phyloP scores from a whole-genome alignment of 2,113 vertebrate genomes.

The Fulmarus glacialis region DNA sequence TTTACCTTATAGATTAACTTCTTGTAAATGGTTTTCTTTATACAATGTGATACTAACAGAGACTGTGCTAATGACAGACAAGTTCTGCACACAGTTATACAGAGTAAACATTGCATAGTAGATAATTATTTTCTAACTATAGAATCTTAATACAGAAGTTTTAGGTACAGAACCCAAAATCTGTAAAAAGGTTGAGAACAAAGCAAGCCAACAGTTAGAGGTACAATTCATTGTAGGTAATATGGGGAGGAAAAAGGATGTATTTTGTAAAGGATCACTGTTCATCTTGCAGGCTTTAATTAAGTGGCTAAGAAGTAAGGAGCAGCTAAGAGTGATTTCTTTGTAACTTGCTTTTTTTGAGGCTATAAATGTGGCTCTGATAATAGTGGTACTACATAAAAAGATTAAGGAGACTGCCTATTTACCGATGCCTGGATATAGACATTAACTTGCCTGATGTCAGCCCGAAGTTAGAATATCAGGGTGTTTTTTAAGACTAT shows the following conservation, averaged over 20 bases:
- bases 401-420: neutral
- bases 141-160: neutral
- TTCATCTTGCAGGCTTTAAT: neutral
- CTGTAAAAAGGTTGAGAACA: neutral
- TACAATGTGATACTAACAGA: neutral
- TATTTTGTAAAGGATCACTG: neutral
- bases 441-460: neutral
- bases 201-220: neutral
- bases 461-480: neutral
- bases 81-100: neutral
- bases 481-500: neutral
- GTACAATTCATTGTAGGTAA: neutral
- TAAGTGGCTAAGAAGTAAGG: neutral
- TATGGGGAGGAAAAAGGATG: rapidly evolving
- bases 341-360: neutral
- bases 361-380: neutral
- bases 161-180: neutral
- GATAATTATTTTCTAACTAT: neutral
- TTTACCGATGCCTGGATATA: neutral
- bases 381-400: neutral
- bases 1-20: neutral
- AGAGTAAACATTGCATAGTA: neutral
- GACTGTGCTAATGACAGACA: neutral
- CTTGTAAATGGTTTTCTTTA: neutral
- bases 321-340: neutral